Evolutionary conservation across 2,113 vertebrate genomes (phyloP), one percentile per base, ranked within the genome.

Genomic region (Phylloscopus trochilus): DNA sequence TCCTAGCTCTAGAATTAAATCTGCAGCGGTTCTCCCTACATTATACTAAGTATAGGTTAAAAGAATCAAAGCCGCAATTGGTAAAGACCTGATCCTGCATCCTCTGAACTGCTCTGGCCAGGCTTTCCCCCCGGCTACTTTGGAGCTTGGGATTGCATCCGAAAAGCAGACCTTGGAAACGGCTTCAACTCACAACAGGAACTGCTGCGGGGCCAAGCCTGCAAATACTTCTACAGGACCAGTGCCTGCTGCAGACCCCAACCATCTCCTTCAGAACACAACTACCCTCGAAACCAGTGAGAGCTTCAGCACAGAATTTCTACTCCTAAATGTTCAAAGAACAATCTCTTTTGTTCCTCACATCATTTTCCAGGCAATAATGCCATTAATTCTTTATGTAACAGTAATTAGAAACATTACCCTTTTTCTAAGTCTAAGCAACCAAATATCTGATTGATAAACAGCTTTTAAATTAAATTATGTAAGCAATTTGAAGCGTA

Each of bases 281-380:
- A 31, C 64, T n/a, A 44, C 19, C 21, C 30, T 83, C 1, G 0
- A 51, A 79, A 69, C 0, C 0, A 67, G 35, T 9, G 21, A 83
- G 53, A 37, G 28, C 11, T 82, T 59, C 80, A 69, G 79, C 33
- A n/a, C 43, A 2, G 10, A 28, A 53, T 59, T 66, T 43, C 39
- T 83, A 26, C 33, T 55, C 26, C 35, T 17, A 55, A 53, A 62
- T n/a, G 11, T 35, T 69, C 27, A 8, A 62, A 59, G 41, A 83
- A 35, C 13, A 67, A 20, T 44, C 31, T 31, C n/a, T 75, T 88
- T 60, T 63, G 43, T 33, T 89, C 58, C 22, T 73, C 67, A 23
- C 44, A 13, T 62, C 53, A 23, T 67, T 89, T 53, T 74, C 56
- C 46, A 89, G 60, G 83, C 13, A 83, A 41, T 9, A 83, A 78